Evolutionary conservation across 2,888 invertebrate genomes (phyloP).

Genomic region (Cantharis rustica): DNA sequence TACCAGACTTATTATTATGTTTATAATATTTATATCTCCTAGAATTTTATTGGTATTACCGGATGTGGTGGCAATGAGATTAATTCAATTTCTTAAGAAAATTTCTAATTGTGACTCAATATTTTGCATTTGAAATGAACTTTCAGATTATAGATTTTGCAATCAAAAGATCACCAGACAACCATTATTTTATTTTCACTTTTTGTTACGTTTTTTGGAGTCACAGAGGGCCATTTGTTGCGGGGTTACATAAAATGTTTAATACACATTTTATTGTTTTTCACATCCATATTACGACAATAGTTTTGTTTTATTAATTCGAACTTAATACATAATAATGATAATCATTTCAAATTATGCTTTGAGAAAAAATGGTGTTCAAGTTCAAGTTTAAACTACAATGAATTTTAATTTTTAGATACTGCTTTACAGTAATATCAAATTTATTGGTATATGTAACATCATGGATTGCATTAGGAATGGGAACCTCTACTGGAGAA

Average conservation of each 20-base stretch:
- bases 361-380: background rate
- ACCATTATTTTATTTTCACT: no score
- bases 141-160: background rate
- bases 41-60: background rate
- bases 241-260: no score
- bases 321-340: no score
- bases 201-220: no score
- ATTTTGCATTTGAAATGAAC: background rate
- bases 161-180: background rate
- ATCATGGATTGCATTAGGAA: slow-evolving; percentile 73
- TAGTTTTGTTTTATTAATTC: no score
- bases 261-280: no score
- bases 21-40: background rate
- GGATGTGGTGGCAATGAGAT: background rate
- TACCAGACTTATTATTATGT: background rate
- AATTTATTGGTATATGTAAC: slow-evolving; percentile 82
- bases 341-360: no score
- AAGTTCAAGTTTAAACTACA: background rate
- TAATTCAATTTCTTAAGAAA: background rate
- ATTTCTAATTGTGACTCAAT: background rate
- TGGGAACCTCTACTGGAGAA: slow-evolving; percentile 57
- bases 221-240: no score
- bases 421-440: slow-evolving; percentile 86
- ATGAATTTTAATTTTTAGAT: slow-evolving; percentile 66
- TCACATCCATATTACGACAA: no score